Evolutionary conservation across 2,888 invertebrate species (phyloP).

Genomic region (Sceliomorpha sp.): DNA sequence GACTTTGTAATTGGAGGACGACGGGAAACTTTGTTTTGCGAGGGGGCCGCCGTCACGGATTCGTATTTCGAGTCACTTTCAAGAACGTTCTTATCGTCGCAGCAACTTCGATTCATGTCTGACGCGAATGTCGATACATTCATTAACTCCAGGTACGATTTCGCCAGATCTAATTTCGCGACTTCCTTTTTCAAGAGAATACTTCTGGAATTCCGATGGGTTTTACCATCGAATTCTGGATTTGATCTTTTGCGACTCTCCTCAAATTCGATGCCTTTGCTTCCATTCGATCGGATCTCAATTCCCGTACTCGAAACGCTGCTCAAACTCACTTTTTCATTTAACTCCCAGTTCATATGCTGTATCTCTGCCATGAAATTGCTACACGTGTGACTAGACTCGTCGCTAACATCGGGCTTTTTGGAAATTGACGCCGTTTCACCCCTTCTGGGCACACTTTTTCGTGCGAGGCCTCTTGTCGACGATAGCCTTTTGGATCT

Average conservation of each 20-base stretch:
- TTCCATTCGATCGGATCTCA: conserved; percentile 64
- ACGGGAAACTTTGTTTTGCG: neutral
- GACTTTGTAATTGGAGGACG: neutral
- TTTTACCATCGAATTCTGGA: conserved; percentile 17
- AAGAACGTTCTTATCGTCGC: conserved; percentile 61
- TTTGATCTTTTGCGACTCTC: conserved; percentile 56
- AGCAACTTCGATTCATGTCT: too few relatives aligned
- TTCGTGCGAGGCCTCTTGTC: conserved; percentile 66
- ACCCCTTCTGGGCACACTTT: too few relatives aligned
- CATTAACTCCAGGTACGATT: conserved; percentile 62
- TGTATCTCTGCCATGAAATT: conserved; percentile 26
- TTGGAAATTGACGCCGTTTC: conserved; percentile 33
- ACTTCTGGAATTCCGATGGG: neutral
- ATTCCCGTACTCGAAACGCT: conserved; percentile 73
- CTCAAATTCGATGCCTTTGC: conserved; percentile 64
- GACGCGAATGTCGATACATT: conserved; percentile 68
- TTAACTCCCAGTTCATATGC: conserved; percentile 76
- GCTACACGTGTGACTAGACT: too few relatives aligned
- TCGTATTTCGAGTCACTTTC: conserved; percentile 70
- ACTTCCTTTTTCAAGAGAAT: neutral
- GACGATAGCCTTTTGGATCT: conserved; percentile 74
- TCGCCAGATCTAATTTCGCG: neutral
- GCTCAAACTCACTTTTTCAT: conserved; percentile 75
- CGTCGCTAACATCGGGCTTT: too few relatives aligned
- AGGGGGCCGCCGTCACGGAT: neutral